These are phyloP conservation scores for Lathamus discolor DNA, from an alignment of 2,113 vertebrate species.

Conservation along the genomic window DNA sequence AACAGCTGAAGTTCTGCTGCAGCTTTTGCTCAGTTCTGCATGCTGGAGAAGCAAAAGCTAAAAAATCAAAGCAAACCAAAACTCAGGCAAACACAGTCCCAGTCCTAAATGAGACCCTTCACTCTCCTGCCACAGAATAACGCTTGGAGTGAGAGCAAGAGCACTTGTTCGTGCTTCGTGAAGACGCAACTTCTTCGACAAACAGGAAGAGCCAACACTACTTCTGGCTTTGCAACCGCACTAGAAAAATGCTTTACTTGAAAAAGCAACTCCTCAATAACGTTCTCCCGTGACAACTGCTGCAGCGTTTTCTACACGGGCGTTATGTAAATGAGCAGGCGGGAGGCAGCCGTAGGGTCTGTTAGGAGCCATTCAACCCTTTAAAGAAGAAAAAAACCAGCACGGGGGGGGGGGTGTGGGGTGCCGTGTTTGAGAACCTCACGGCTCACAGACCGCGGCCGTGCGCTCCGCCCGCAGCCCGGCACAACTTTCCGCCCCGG, in stretches of 20 bases:
- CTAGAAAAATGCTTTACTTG: background rate
- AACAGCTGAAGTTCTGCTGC: background rate
- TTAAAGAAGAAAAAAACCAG: background rate
- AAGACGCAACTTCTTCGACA: background rate
- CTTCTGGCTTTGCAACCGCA: background rate
- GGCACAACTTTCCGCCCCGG: constrained; percentile 16
- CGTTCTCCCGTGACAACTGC: background rate
- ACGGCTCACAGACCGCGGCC: background rate
- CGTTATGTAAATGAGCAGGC: background rate
- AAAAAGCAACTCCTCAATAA: background rate
- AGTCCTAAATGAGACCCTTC: background rate
- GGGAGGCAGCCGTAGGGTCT: background rate
- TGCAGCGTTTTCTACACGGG: background rate
- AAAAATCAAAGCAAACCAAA: background rate
- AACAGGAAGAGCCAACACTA: constrained; percentile 28
- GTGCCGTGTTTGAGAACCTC: background rate
- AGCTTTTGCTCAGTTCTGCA: background rate
- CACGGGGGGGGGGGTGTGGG: background rate
- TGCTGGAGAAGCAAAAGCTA: background rate
- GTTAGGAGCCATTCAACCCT: background rate
- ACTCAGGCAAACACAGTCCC: background rate
- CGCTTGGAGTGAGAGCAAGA: background rate
- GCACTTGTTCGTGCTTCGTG: background rate
- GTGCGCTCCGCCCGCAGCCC: background rate
- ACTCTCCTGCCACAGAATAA: background rate